Percentiles rank a stretch among this genome's conserved stretches.
Evolutionary conservation across 2,113 vertebrate species (phyloP).

Genomic region (Baryphthengus martii): DNA sequence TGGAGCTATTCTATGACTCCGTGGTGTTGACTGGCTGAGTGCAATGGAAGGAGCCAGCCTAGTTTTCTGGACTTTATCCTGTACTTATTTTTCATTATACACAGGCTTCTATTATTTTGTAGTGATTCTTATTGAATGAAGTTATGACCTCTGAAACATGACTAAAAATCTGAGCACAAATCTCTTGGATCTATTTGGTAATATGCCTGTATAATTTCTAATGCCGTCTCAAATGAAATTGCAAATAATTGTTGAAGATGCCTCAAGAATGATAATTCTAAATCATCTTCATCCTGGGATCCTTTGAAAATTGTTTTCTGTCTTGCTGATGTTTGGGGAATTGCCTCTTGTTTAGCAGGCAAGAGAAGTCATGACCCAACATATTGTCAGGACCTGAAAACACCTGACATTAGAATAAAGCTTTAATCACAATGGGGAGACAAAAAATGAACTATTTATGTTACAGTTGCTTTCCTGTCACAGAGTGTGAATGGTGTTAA

Average conservation of each 20-base stretch:
- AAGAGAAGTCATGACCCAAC: neutral
- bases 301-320: neutral
- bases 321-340: neutral
- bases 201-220: neutral
- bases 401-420: neutral
- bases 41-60: neutral
- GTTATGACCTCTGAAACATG: neutral
- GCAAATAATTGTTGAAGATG: neutral
- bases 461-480: constrained; percentile 13
- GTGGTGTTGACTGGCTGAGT: neutral
- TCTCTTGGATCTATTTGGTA: neutral
- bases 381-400: neutral
- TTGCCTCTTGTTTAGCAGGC: neutral
- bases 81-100: neutral
- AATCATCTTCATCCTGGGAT: neutral
- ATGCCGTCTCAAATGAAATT: neutral
- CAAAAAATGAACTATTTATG: neutral
- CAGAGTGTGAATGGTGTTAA: neutral
- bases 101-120: neutral
- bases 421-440: neutral
- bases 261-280: neutral
- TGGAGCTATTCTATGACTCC: neutral
- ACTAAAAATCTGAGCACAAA: neutral
- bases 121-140: neutral
- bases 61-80: neutral